Percentiles rank a stretch among this genome's conserved stretches.
Conservation (phyloP, 2,888 invertebrate genomes). For the Nesidiocoris tenuis region DNA sequence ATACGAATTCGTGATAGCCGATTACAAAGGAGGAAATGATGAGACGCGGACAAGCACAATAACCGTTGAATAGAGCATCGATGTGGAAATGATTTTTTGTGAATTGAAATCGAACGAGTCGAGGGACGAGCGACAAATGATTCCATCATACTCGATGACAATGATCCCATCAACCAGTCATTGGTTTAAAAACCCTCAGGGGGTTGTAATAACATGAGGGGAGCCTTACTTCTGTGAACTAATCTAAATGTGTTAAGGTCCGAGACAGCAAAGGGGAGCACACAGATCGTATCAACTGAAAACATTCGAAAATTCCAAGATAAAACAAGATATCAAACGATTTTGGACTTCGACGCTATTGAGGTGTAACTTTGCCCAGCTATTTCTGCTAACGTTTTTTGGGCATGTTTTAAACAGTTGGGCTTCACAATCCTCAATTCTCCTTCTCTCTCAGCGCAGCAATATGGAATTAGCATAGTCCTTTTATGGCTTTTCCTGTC, state of each 20-base stretch:
- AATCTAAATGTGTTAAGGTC: conserved; percentile 36
- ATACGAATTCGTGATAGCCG: not conserved
- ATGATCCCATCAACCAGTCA: conserved; percentile 32
- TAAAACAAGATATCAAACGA: too few relatives aligned
- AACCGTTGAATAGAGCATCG: not conserved
- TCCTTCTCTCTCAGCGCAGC: too few relatives aligned
- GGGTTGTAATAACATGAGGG: conserved; percentile 36
- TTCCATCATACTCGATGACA: conserved; percentile 37
- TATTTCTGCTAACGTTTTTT: too few relatives aligned
- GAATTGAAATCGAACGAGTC: conserved; percentile 4
- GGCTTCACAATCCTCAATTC: too few relatives aligned
- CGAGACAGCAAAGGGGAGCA: not conserved
- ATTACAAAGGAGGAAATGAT: not conserved
- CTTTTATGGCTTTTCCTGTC: too few relatives aligned
- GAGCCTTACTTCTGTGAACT: conserved; percentile 30
- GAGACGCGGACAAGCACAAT: not conserved
- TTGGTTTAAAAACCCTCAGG: conserved; percentile 26
- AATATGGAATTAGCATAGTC: too few relatives aligned
- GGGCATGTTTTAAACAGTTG: too few relatives aligned
- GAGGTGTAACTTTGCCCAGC: too few relatives aligned
- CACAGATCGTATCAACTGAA: not conserved
- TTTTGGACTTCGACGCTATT: too few relatives aligned
- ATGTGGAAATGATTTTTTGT: not conserved
- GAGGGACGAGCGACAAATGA: conserved; percentile 21
- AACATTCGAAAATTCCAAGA: not conserved